Percentiles rank a stretch among this genome's conserved stretches.
phyloP scores from a whole-genome alignment of 2,113 vertebrate species.

The Salminus brasiliensis region DNA sequence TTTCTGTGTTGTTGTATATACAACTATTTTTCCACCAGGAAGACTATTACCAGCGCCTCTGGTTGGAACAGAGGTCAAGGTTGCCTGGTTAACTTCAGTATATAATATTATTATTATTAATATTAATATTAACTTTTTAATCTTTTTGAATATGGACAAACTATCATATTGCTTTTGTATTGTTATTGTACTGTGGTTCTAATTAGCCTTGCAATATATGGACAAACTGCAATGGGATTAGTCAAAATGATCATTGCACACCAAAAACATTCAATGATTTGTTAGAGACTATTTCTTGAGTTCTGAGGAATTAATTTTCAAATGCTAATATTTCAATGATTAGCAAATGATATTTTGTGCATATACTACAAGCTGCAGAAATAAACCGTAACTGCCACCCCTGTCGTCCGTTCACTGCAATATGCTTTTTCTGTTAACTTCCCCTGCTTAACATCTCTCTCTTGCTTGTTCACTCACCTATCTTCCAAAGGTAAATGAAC shows the following conservation, averaged over 20 bases:
- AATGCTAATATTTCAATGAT: background rate
- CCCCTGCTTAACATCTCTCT: background rate
- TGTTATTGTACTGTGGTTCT: no score
- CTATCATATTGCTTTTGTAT: no score
- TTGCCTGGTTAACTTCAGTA: no score
- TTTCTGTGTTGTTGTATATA: no score
- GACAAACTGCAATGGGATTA: background rate
- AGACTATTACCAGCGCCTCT: no score
- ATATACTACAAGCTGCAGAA: background rate
- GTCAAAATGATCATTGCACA: background rate
- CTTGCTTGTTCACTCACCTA: background rate
- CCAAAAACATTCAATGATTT: background rate
- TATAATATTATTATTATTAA: no score
- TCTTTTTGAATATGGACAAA: no score
- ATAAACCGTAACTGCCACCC: background rate
- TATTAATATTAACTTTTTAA: no score
- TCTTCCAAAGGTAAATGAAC: slow-evolving; percentile 26
- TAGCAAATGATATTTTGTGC: background rate
- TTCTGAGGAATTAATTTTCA: background rate
- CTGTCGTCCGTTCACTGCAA: background rate
- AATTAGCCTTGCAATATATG: no score
- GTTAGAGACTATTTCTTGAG: background rate
- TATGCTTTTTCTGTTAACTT: background rate
- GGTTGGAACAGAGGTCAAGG: no score
- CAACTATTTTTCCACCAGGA: no score